Base-by-base conservation (phyloP, 92 coral and sea anemone genomes). In the Heliopora coerulea region DNA sequence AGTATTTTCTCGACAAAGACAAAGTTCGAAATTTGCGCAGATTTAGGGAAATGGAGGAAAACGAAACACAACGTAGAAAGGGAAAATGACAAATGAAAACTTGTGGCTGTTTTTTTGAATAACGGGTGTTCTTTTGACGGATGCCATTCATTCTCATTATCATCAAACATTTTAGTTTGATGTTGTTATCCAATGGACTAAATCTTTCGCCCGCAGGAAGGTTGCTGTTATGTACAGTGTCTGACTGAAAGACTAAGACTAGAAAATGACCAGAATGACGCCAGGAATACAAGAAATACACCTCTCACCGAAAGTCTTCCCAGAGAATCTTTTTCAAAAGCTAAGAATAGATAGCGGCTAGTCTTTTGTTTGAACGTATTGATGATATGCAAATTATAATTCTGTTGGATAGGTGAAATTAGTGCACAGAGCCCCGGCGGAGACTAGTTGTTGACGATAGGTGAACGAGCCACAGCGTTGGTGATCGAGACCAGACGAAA, bases 321-420 rank as follows among this genome's bases (percentile, higher is more conserved):
- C 32, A 33, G 62, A 49, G 64, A 49, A 17, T 30, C 63, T 54
- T 63, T 70, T 70, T 70, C 30, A 52, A 70, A 30, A 34, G 77
- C 77, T 70, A 70, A 70, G 77, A 70, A 70, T 70, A 70, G 77
- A 48, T 70, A 62, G 57, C 56, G 75, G 52, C 24, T 30, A 13
- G 18, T 10, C 63, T 52, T 52, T 70, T 70, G 77, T 52, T 52
- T 70, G 33, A 30, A 49, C 24, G 21, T 48, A 65, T 65, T 65
- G 63, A 25, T 20, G 60, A 68, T 68, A 70, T 70, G 77, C 77
- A 49, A 70, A 70, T 70, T 70, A 13, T 21, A 3, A 30, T 1
- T 48, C 77, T 20, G 52, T 70, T 70, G 42, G 33, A 48, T n/a
- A 17, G 31, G 37, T n/a, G 37, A 57, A 68, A 49, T 52, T 24